Conservation (phyloP, 2,113 vertebrate genomes). For the Chaetops frenatus region DNA sequence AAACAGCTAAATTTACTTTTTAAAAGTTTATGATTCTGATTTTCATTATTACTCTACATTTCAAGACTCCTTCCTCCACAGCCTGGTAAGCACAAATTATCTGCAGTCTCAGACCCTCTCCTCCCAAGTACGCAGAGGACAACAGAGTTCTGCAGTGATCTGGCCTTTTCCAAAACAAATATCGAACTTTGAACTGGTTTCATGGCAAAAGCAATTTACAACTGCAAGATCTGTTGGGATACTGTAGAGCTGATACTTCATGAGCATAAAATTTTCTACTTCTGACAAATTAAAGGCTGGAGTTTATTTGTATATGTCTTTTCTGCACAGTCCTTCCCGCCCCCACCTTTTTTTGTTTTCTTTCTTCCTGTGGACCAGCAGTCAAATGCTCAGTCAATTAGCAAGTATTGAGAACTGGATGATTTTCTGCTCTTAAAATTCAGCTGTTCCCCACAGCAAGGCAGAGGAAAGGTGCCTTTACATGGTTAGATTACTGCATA, state of each 20-base stretch:
- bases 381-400: not conserved
- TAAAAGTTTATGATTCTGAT: not conserved
- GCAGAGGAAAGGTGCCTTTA: not conserved
- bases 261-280: not conserved
- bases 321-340: not conserved
- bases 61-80: not conserved
- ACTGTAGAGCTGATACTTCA: not conserved
- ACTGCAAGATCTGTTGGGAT: not conserved
- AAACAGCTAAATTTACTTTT: not conserved
- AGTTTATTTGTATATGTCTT: not conserved
- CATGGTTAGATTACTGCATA: not conserved
- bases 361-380: not conserved
- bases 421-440: not conserved
- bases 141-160: not conserved
- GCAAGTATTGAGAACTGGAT: not conserved
- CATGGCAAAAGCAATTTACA: not conserved
- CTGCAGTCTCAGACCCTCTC: not conserved
- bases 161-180: not conserved
- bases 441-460: not conserved
- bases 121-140: not conserved
- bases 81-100: not conserved
- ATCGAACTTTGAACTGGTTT: not conserved
- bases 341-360: rapidly evolving
- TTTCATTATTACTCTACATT: not conserved
- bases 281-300: not conserved